Evolutionary conservation across 2,113 vertebrate genomes (phyloP).

Genomic region (Plotosus lineatus): DNA sequence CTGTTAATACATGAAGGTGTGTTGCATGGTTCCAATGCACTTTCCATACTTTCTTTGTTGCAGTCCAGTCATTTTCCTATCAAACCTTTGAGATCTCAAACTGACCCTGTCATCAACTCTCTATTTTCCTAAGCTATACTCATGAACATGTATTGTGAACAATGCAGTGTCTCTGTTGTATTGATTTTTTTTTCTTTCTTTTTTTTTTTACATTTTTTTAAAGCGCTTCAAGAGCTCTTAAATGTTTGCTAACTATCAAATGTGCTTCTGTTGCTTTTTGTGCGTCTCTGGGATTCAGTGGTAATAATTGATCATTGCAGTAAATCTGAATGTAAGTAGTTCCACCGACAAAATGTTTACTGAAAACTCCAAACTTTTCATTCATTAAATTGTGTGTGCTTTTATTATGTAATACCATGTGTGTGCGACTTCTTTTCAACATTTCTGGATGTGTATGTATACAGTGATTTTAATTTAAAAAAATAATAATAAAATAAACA

Average conservation of each 20-base stretch:
- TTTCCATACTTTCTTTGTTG: constrained; percentile 30
- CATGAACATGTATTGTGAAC: constrained; percentile 72
- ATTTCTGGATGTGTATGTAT: neutral
- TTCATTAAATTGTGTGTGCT: constrained; percentile 81
- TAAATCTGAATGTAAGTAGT: constrained; percentile 80
- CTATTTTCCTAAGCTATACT: constrained; percentile 68
- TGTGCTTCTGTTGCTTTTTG: constrained; percentile 60
- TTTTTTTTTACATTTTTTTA: constrained; percentile 30
- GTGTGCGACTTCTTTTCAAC: constrained; percentile 24
- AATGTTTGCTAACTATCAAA: constrained; percentile 60
- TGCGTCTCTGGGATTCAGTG: constrained; percentile 69
- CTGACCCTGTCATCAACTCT: constrained; percentile 21
- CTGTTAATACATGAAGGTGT: constrained; percentile 17
- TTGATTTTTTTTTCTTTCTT: constrained; percentile 59
- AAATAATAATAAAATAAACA: neutral
- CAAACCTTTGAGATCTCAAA: constrained; percentile 9
- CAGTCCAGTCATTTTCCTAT: constrained; percentile 12
- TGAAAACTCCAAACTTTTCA: constrained; percentile 75
- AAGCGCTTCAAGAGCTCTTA: constrained; percentile 60
- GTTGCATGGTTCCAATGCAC: constrained; percentile 43
- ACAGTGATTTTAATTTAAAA: neutral
- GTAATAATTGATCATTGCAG: constrained; percentile 70
- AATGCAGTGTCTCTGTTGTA: constrained; percentile 71
- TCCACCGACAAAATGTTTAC: constrained; percentile 79
- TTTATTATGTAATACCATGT: constrained; percentile 57